Evolutionary conservation across 2,888 invertebrate species (phyloP).

Genomic region (Aricia artaxerxes): DNA sequence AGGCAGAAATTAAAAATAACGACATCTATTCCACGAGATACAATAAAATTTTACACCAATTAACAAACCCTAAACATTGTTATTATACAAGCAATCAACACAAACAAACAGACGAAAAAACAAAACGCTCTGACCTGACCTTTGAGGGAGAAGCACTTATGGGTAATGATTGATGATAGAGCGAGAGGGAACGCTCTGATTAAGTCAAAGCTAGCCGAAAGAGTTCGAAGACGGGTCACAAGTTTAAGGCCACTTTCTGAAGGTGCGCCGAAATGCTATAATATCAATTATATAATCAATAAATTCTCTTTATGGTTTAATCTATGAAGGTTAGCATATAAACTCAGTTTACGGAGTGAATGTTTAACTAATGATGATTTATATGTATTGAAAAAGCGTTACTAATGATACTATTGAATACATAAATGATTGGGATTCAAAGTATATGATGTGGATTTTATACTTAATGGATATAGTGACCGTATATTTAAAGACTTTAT

Average conservation of each 20-base stretch:
- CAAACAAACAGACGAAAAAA: conserved; percentile 60
- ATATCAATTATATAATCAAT: conserved; percentile 23
- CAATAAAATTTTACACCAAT: conserved; percentile 77
- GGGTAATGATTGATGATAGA: conserved; percentile 37
- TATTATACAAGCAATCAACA: conserved; percentile 73
- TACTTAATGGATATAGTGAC: background rate
- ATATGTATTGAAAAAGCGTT: background rate
- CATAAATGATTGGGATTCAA: background rate
- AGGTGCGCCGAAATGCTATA: conserved; percentile 26
- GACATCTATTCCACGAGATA: conserved; percentile 55
- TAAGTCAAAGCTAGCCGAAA: conserved; percentile 77
- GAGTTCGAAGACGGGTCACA: conserved; percentile 62
- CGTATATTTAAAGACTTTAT: no score
- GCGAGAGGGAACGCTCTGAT: conserved; percentile 54
- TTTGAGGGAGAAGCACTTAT: conserved; percentile 46
- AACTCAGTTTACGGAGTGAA: background rate
- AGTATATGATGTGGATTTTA: background rate
- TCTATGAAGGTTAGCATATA: background rate
- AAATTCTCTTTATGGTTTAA: conserved; percentile 22
- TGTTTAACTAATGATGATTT: conserved; percentile 4
- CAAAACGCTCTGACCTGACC: conserved; percentile 75
- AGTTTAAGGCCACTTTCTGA: conserved; percentile 52
- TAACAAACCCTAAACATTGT: conserved; percentile 73
- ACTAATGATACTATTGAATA: conserved; percentile 1
- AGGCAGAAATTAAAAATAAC: conserved; percentile 35